These are phyloP conservation scores for Nothura maculosa DNA, from an alignment of 2,797 vertebrate genomes.

Conservation along the genomic window DNA sequence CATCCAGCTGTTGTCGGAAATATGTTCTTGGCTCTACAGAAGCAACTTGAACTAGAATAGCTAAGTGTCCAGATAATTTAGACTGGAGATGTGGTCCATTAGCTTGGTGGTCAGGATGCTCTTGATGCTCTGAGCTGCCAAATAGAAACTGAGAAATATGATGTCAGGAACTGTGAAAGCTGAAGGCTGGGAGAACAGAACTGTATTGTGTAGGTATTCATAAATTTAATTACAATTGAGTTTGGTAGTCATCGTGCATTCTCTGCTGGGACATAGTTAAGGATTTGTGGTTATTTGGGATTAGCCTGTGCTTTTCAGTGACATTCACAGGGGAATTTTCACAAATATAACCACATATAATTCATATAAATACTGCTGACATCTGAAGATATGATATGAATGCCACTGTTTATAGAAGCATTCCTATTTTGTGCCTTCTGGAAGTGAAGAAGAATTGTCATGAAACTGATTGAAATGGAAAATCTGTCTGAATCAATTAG, in stretches of 20 bases:
- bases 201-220: neutral
- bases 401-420: neutral
- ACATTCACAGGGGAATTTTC: neutral
- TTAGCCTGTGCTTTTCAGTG: neutral
- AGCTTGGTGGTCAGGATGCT: neutral
- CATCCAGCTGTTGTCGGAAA: neutral
- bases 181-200: neutral
- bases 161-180: neutral
- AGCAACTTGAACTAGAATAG: neutral
- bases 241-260: neutral
- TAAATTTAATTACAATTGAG: neutral
- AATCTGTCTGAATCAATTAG: neutral
- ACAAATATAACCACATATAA: rapidly evolving
- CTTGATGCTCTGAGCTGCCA: neutral
- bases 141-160: neutral
- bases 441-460: neutral
- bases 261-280: rapidly evolving
- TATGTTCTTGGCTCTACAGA: rapidly evolving
- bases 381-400: rapidly evolving
- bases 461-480: neutral
- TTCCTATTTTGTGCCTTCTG: neutral
- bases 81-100: rapidly evolving
- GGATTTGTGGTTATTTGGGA: rapidly evolving
- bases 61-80: neutral
- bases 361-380: neutral